Percentiles rank a stretch among this genome's conserved stretches.
phyloP scores from a whole-genome alignment of 1,140 invertebrate species.

The Batillaria attramentaria region DNA sequence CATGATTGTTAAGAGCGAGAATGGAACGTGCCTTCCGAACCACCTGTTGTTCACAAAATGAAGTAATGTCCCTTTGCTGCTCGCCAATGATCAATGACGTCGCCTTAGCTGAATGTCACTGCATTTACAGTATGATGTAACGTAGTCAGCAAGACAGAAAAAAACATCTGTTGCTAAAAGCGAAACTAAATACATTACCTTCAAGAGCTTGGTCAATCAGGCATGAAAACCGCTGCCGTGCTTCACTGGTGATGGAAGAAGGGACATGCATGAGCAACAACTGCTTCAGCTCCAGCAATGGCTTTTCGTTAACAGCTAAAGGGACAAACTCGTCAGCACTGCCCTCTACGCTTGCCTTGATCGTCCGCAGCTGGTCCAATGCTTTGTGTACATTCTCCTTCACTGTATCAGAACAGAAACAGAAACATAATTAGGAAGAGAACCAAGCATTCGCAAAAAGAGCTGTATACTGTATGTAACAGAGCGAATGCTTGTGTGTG shows the following conservation, averaged over 20 bases:
- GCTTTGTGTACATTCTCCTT: slow-evolving; percentile 37
- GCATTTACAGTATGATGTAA: background rate
- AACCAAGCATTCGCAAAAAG: no score
- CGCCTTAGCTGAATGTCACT: background rate
- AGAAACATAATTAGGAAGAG: no score
- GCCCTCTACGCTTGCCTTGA: slow-evolving; percentile 49
- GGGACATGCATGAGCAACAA: slow-evolving; percentile 56
- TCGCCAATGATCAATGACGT: background rate
- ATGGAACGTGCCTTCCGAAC: no score
- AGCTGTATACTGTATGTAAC: no score
- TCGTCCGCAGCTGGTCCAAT: slow-evolving; percentile 48
- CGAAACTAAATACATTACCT: slow-evolving; percentile 36
- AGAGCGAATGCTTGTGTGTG: no score
- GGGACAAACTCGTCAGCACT: slow-evolving; percentile 38
- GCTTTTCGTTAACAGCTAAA: slow-evolving; percentile 34
- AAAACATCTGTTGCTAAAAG: background rate
- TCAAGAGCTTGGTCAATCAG: slow-evolving; percentile 46
- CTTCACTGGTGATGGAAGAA: slow-evolving; percentile 43
- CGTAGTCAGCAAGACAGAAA: background rate
- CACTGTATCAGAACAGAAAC: slow-evolving; percentile 34
- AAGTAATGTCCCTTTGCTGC: background rate
- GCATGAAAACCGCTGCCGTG: slow-evolving; percentile 37
- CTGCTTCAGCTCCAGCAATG: slow-evolving; percentile 46
- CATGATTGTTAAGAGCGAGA: no score
- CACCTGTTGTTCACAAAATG: no score